Percentiles rank a stretch among this genome's conserved stretches.
phyloP scores from a whole-genome alignment of 2,113 vertebrate genomes.

The Merops nubicus region DNA sequence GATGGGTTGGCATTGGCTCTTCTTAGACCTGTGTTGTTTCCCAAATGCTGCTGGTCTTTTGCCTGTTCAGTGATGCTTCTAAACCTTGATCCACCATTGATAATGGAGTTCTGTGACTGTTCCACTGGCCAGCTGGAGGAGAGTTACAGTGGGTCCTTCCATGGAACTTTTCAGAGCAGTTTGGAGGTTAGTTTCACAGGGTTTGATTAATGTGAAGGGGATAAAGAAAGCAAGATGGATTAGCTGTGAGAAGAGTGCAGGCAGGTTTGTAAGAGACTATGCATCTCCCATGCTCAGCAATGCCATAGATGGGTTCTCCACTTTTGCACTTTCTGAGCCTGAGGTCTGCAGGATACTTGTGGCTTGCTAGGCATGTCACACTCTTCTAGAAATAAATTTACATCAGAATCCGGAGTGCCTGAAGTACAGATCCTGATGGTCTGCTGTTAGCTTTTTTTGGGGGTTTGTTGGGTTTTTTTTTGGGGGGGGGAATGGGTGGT shows the following conservation, averaged over 20 bases:
- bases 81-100: not conserved
- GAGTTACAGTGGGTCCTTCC: not conserved
- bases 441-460: not conserved
- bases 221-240: not conserved
- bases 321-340: not conserved
- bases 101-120: not conserved
- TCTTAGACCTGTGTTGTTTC: not conserved
- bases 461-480: not conserved
- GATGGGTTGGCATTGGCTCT: not conserved
- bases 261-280: not conserved
- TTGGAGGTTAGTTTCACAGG: not conserved
- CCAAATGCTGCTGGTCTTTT: not conserved
- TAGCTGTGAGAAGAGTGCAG: not conserved
- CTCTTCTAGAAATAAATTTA: not conserved
- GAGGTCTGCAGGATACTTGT: not conserved
- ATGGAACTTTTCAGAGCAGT: not conserved
- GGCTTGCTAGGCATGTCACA: not conserved
- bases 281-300: not conserved
- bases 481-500: accelerated
- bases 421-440: not conserved
- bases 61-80: not conserved
- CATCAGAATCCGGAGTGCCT: not conserved
- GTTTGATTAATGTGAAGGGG: not conserved
- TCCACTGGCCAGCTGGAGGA: not conserved
- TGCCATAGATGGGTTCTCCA: not conserved